These are phyloP conservation scores for Palaemon carinicauda DNA, from an alignment of 1,140 invertebrate species.

Conservation along the genomic window DNA sequence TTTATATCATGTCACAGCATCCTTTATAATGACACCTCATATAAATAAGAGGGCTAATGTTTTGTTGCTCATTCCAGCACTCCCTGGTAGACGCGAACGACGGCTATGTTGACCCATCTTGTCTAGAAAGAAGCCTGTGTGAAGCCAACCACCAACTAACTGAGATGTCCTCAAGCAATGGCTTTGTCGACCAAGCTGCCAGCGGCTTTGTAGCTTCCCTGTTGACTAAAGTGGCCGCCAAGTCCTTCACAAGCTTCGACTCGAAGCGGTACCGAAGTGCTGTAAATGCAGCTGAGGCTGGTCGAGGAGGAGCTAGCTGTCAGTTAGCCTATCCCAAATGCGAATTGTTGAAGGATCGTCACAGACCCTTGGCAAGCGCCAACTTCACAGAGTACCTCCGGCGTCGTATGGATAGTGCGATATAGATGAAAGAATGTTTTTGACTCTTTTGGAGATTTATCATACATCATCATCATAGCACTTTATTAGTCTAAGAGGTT, in stretches of 20 bases:
- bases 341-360: neutral
- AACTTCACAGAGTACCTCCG: neutral
- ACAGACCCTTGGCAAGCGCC: neutral
- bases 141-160: neutral
- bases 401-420: neutral
- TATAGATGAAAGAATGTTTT: neutral
- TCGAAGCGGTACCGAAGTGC: neutral
- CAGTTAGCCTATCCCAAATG: neutral
- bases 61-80: neutral
- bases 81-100: slow-evolving; percentile 16
- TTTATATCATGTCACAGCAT: too few relatives aligned
- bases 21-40: too few relatives aligned
- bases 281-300: slow-evolving; percentile 7
- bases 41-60: too few relatives aligned
- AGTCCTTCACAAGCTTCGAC: slow-evolving; percentile 9
- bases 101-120: neutral
- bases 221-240: slow-evolving; percentile 5
- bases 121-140: neutral
- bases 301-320: neutral
- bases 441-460: neutral
- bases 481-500: too few relatives aligned
- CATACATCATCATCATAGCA: neutral
- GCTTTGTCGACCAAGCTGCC: neutral
- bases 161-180: neutral
- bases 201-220: neutral